Percentiles rank a stretch among this genome's conserved stretches.
Conservation (phyloP, 2,888 invertebrate genomes). For the Drosophila ustulata region DNA sequence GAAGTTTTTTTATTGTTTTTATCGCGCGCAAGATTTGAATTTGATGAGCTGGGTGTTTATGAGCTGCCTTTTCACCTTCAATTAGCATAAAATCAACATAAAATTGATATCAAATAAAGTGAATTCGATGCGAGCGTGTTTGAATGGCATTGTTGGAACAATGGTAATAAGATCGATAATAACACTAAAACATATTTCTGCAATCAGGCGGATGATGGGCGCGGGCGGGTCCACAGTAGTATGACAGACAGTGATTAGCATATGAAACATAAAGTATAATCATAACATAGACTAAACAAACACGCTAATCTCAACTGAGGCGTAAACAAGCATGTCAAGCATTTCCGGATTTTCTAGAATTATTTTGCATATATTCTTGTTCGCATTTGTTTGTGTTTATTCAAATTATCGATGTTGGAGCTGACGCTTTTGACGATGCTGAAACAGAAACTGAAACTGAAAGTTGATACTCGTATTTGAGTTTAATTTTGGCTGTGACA, state of each 20-base stretch:
- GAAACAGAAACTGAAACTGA: slow-evolving; percentile 21
- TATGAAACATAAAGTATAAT: slow-evolving; percentile 35
- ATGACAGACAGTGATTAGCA: slow-evolving; percentile 42
- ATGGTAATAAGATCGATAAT: slow-evolving; percentile 18
- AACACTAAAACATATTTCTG: slow-evolving; percentile 31
- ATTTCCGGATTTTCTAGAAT: slow-evolving; percentile 61
- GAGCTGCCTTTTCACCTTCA: slow-evolving; percentile 56
- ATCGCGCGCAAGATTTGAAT: slow-evolving; percentile 37
- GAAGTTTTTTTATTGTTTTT: slow-evolving; percentile 30
- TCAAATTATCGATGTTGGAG: slow-evolving; percentile 16
- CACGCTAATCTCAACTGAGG: slow-evolving; percentile 36
- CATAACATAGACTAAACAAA: slow-evolving; percentile 35
- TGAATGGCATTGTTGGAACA: slow-evolving; percentile 1
- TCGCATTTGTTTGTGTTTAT: slow-evolving; percentile 25
- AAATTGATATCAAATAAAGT: slow-evolving; percentile 11
- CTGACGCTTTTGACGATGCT: neutral
- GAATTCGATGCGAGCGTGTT: slow-evolving; percentile 11
- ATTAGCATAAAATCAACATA: slow-evolving; percentile 42
- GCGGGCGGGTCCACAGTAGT: slow-evolving; percentile 17
- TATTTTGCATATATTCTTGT: slow-evolving; percentile 30
- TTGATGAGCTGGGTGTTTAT: slow-evolving; percentile 51
- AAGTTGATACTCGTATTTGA: slow-evolving; percentile 20
- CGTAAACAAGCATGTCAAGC: slow-evolving; percentile 38
- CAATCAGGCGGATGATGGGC: slow-evolving; percentile 21
- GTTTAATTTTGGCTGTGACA: slow-evolving; percentile 53